These are phyloP conservation scores for Morpho helenor DNA, from an alignment of 2,888 invertebrate genomes.

Conservation along the genomic window DNA sequence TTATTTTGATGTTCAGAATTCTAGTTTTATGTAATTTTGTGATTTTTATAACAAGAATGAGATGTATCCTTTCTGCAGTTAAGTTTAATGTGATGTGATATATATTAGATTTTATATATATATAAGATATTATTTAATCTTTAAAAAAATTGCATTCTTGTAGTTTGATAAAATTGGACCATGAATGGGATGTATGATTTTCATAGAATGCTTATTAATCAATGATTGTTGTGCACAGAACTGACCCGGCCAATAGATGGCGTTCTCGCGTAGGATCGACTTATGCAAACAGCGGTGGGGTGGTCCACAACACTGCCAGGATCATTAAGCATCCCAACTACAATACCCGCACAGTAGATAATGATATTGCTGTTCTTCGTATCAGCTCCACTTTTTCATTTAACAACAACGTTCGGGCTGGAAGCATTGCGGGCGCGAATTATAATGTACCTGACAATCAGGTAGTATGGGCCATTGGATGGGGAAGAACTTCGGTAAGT, in stretches of 20 bases:
- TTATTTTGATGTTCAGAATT: no score
- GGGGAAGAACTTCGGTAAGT: constrained; percentile 37
- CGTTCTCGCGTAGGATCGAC: not conserved
- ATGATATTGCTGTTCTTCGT: not conserved
- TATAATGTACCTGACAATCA: constrained; percentile 36
- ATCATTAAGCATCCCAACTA: constrained; percentile 5
- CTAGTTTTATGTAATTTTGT: no score
- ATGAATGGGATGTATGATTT: no score
- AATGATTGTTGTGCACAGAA: no score
- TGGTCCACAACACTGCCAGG: not conserved
- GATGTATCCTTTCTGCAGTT: no score
- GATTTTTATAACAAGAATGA: no score
- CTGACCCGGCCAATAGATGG: not conserved
- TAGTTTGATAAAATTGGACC: no score
- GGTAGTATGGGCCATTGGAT: constrained; percentile 40
- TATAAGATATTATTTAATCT: no score
- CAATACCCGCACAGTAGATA: not conserved
- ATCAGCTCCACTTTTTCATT: constrained; percentile 9
- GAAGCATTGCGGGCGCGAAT: constrained; percentile 32
- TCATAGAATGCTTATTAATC: no score
- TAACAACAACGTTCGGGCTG: constrained; percentile 28
- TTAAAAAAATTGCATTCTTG: no score
- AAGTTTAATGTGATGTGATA: no score
- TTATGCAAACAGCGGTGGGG: not conserved
- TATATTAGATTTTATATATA: no score